Evolutionary conservation across 2,888 invertebrate genomes (phyloP).

Genomic region (Clitarchus hookeri): DNA sequence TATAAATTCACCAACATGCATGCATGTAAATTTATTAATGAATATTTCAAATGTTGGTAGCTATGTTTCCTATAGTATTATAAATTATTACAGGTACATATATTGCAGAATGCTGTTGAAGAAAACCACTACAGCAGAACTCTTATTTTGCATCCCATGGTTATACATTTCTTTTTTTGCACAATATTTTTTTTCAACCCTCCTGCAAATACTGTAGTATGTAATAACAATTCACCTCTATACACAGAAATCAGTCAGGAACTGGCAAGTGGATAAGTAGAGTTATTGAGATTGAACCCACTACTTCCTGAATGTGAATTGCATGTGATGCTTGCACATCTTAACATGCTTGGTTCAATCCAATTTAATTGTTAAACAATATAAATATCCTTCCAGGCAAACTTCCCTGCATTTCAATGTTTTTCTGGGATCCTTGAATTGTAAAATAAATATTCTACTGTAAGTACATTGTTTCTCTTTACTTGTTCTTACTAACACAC

Average conservation of each 20-base stretch:
- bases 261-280: neutral
- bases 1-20: neutral
- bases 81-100: neutral
- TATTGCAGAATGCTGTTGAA: neutral
- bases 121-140: neutral
- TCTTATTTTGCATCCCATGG: neutral
- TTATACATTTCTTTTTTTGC: neutral
- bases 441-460: too few relatives aligned
- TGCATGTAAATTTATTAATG: slow-evolving; percentile 5
- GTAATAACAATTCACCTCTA: too few relatives aligned
- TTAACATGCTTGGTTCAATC: neutral
- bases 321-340: neutral
- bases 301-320: neutral
- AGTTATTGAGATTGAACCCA: neutral
- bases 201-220: too few relatives aligned
- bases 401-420: too few relatives aligned
- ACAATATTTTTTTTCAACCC: neutral
- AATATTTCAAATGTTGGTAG: neutral
- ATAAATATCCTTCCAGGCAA: too few relatives aligned
- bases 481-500: too few relatives aligned
- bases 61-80: neutral
- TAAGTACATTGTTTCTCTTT: too few relatives aligned
- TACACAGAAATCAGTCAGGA: neutral
- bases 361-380: too few relatives aligned
- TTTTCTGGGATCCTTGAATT: too few relatives aligned